These are phyloP conservation scores for Anoura caudifer DNA, from an alignment of 2,113 vertebrate species.

Conservation along the genomic window DNA sequence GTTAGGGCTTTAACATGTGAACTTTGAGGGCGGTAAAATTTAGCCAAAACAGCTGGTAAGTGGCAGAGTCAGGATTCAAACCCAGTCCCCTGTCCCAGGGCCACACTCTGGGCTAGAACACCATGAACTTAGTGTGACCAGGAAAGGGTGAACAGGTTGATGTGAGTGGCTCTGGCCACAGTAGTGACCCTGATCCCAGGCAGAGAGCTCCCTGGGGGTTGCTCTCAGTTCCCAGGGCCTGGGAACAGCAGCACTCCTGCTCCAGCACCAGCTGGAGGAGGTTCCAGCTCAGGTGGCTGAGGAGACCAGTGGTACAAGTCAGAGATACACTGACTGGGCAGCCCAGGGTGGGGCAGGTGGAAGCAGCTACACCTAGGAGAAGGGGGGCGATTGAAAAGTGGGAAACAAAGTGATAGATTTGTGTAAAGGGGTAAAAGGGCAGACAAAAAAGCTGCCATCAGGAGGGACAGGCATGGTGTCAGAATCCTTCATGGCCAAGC, in stretches of 20 bases:
- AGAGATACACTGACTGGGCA: neutral
- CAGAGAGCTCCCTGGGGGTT: neutral
- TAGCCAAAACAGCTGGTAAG: neutral
- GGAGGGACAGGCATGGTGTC: neutral
- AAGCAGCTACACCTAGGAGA: neutral
- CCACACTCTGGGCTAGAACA: neutral
- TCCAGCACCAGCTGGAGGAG: neutral
- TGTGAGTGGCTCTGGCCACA: neutral
- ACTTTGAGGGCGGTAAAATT: too few species aligned
- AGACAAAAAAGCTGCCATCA: neutral
- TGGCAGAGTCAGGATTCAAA: neutral
- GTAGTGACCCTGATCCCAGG: too few species aligned
- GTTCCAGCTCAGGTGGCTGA: neutral
- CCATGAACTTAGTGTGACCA: neutral
- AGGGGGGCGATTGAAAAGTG: neutral
- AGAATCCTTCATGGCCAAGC: neutral
- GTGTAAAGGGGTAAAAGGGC: neutral
- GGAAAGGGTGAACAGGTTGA: neutral
- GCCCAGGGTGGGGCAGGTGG: too few species aligned
- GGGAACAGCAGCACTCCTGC: neutral
- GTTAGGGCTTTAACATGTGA: neutral
- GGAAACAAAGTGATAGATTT: neutral
- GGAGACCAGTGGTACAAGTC: neutral
- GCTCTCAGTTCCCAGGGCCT: neutral
- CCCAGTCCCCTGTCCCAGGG: neutral